A percentile compares a stretch with the other conserved stretches of the same genome.
phyloP scores from a whole-genome alignment of 2,888 invertebrate species.

The Allacma fusca region DNA sequence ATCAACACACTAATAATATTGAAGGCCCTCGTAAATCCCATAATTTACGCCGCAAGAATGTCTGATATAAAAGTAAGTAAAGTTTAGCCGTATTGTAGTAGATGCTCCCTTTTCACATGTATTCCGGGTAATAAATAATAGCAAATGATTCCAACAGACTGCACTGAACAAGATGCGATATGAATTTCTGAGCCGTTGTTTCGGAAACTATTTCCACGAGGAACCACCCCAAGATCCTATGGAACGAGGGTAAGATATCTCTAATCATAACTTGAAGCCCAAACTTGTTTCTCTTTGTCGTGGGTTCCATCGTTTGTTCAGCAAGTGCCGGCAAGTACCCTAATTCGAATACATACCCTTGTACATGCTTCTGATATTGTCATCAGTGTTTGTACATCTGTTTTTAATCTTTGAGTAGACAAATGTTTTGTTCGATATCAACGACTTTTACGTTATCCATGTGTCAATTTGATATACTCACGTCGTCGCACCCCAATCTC shows the following conservation, averaged over 20 bases:
- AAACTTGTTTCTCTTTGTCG: too few species aligned
- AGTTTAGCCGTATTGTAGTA: too few species aligned
- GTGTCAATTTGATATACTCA: not conserved
- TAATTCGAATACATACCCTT: not conserved
- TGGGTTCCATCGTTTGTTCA: too few species aligned
- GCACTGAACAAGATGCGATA: slow-evolving; percentile 60
- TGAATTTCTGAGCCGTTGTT: slow-evolving; percentile 50
- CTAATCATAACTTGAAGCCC: too few species aligned
- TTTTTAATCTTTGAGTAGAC: not conserved
- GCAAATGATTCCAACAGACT: slow-evolving; percentile 40
- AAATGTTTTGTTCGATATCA: not conserved
- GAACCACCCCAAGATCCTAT: slow-evolving; percentile 44
- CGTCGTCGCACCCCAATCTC: too few species aligned
- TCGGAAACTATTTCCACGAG: slow-evolving; percentile 51
- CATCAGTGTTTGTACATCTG: too few species aligned
- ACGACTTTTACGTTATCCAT: not conserved
- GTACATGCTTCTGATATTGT: not conserved
- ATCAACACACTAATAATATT: slow-evolving; percentile 70
- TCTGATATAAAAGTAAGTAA: slow-evolving; percentile 71
- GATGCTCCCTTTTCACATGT: too few species aligned
- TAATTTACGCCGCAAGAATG: slow-evolving; percentile 74
- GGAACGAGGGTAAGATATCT: slow-evolving; percentile 45
- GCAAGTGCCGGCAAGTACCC: too few species aligned
- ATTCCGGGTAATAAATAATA: too few species aligned
- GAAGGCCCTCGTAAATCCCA: slow-evolving; percentile 72